phyloP scores from a whole-genome alignment of 2,797 vertebrate genomes.

The Lateolabrax maculatus region DNA sequence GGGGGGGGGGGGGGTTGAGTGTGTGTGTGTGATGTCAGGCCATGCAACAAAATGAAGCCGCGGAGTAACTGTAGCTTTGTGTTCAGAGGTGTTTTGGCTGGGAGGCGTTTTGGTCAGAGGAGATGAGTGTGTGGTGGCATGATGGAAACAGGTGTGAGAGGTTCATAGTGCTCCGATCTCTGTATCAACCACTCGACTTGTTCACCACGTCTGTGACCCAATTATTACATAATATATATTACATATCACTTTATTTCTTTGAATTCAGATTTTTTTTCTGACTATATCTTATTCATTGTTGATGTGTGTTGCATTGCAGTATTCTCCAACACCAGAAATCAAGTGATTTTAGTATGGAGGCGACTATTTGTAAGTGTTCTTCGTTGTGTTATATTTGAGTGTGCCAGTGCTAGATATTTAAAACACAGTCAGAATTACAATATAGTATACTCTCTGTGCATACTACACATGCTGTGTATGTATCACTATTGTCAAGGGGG shows the following conservation, averaged over 20 bases:
- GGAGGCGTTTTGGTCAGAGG: constrained; percentile 47
- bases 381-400: neutral
- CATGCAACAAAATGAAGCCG: constrained; percentile 11
- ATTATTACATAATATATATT: neutral
- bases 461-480: too few species aligned
- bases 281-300: neutral
- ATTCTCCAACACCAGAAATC: neutral
- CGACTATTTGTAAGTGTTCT: neutral
- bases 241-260: too few species aligned
- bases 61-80: constrained; percentile 18
- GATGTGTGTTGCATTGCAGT: neutral
- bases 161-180: constrained; percentile 1
- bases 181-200: constrained; percentile 10
- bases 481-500: neutral
- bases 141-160: constrained; percentile 20
- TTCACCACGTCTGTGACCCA: neutral
- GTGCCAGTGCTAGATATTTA: neutral
- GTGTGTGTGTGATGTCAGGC: constrained; percentile 31
- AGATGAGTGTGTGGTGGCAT: neutral
- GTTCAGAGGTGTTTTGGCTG: constrained; percentile 22
- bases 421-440: neutral
- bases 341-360: neutral
- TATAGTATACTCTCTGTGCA: neutral
- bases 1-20: constrained; percentile 11
- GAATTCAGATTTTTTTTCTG: neutral